Percentiles rank a stretch among this genome's conserved stretches.
phyloP scores from a whole-genome alignment of 1,140 invertebrate species.

The Latrodectus geometricus region DNA sequence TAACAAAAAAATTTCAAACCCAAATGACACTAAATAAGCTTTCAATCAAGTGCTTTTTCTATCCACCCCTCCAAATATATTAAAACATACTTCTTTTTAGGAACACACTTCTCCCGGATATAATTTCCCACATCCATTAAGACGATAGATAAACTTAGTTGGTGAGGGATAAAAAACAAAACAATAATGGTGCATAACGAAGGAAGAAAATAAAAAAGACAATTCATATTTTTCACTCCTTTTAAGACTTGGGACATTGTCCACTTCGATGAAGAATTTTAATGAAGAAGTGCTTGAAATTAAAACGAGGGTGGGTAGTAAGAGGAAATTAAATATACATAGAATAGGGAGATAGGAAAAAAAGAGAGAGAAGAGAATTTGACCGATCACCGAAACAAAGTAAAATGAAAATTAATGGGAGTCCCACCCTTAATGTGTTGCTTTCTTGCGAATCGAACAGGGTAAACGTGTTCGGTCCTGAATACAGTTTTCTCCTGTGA shows the following conservation, averaged over 20 bases:
- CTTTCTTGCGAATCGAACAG: conserved; percentile 42
- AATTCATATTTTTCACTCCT: neutral
- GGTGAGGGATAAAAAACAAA: too few relatives aligned
- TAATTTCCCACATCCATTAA: neutral
- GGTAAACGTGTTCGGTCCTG: conserved; percentile 38
- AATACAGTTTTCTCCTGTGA: conserved; percentile 36
- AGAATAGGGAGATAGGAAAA: conserved; percentile 1
- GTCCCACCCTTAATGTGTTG: conserved; percentile 51
- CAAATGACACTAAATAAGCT: neutral
- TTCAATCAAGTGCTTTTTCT: neutral
- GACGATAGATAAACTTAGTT: neutral
- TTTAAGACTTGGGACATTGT: neutral
- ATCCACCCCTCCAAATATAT: neutral
- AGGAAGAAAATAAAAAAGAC: neutral
- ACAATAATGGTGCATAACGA: neutral
- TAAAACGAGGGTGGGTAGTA: conserved; percentile 34
- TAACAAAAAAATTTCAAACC: neutral
- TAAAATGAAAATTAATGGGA: conserved; percentile 61
- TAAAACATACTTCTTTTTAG: neutral
- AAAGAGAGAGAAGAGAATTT: conserved; percentile 12
- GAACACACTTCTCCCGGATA: neutral
- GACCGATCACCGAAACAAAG: conserved; percentile 52
- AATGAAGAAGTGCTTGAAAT: conserved; percentile 48
- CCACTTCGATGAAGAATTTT: conserved; percentile 31
- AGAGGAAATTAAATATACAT: neutral